Conservation (phyloP, 2,888 invertebrate genomes). For the Proisotoma minuta region DNA sequence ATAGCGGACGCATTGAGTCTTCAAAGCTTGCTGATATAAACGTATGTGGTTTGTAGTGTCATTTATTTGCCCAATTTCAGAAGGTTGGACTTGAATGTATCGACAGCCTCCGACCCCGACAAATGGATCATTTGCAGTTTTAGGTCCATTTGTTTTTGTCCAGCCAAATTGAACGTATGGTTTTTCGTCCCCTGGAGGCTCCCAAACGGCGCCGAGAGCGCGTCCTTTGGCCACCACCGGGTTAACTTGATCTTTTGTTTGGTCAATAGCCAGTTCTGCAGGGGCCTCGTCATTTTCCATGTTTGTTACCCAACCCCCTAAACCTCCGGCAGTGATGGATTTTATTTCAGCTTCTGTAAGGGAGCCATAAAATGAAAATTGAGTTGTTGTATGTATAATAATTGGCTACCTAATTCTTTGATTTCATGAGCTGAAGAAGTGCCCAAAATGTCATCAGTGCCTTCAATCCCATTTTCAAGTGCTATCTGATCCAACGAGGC, state of each 20-base stretch:
- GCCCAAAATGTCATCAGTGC: not conserved
- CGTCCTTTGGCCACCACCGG: not conserved
- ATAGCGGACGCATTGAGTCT: constrained; percentile 10
- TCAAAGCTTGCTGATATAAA: constrained; percentile 10
- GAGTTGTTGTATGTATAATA: no score
- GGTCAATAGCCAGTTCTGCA: not conserved
- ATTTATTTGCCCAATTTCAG: not conserved
- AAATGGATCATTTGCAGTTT: constrained; percentile 1
- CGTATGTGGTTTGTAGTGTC: not conserved
- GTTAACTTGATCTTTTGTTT: not conserved
- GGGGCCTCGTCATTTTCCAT: not conserved
- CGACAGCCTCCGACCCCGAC: constrained; percentile 17
- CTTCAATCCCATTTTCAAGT: not conserved
- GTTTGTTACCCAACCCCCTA: constrained; percentile 9
- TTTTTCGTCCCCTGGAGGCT: not conserved
- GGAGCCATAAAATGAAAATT: no score
- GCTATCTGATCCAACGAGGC: not conserved
- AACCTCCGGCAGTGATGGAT: constrained; percentile 4
- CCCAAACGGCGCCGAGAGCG: not conserved
- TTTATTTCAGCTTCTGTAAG: constrained; percentile 11
- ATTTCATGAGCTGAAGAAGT: not conserved
- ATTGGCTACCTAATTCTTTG: constrained; percentile 7
- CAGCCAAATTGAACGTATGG: constrained; percentile 14
- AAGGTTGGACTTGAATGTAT: not conserved
- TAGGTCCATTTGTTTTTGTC: not conserved